A percentile compares a stretch with the other conserved stretches of the same genome.
Conservation (phyloP, 2,113 vertebrate genomes). For the Tragelaphus buxtoni region DNA sequence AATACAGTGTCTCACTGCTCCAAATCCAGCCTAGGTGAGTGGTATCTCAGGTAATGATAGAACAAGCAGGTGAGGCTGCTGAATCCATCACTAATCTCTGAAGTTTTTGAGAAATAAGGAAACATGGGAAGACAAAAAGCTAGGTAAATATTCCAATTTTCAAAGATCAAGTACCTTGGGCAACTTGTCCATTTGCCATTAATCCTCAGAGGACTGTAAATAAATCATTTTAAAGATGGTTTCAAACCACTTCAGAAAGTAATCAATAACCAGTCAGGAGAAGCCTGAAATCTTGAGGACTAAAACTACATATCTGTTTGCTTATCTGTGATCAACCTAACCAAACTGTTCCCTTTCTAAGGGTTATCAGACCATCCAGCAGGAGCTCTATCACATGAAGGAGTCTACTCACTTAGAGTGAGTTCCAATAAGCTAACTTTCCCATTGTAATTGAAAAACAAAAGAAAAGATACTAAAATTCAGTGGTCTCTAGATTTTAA, state of each 20-base stretch:
- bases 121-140: background rate
- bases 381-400: background rate
- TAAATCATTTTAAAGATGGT: background rate
- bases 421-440: background rate
- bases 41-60: background rate
- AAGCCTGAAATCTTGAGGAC: background rate
- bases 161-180: background rate
- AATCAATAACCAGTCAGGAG: background rate
- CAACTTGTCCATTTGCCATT: background rate
- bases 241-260: slow-evolving; percentile 1
- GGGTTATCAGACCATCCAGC: background rate
- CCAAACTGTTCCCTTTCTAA: background rate
- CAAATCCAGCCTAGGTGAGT: background rate
- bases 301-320: background rate
- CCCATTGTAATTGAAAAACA: background rate
- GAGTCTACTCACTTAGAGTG: background rate
- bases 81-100: background rate
- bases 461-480: slow-evolving; percentile 1
- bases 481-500: background rate
- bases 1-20: background rate
- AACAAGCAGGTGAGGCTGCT: background rate
- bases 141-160: background rate
- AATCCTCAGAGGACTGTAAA: background rate
- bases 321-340: background rate
- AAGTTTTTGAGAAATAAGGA: background rate